Conservation (phyloP, 2,888 invertebrate genomes). For the Megaustenia siamemsis region DNA sequence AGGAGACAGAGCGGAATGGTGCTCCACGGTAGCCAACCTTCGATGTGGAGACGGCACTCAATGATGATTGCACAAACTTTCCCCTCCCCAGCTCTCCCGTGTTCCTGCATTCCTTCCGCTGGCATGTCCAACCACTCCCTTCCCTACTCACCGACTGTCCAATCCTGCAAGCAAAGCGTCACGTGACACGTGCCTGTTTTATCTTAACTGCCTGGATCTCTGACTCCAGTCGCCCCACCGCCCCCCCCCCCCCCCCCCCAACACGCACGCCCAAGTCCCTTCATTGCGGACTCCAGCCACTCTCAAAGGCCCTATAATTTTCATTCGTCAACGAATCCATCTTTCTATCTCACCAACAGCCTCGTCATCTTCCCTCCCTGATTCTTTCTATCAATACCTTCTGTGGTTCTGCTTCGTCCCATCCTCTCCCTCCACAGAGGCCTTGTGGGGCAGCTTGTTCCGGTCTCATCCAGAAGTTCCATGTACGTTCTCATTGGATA, state of each 20-base stretch:
- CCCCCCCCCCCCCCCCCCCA: neutral
- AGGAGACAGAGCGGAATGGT: too few relatives aligned
- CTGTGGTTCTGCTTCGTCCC: neutral
- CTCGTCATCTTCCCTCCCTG: too few relatives aligned
- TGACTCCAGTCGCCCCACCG: neutral
- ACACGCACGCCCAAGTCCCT: neutral
- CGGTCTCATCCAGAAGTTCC: neutral
- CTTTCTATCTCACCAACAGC: too few relatives aligned
- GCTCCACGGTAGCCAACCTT: too few relatives aligned
- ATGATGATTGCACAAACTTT: too few relatives aligned
- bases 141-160: neutral
- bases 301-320: conserved; percentile 17
- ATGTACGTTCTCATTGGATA: neutral
- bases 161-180: neutral
- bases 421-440: neutral
- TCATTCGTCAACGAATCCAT: neutral
- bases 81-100: neutral
- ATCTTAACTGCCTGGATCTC: conserved; percentile 2
- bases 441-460: neutral
- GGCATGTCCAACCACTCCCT: too few relatives aligned
- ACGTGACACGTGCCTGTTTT: conserved; percentile 2
- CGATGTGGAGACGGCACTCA: too few relatives aligned
- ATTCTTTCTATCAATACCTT: neutral
- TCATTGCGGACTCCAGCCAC: neutral
- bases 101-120: too few relatives aligned